Percentiles rank a stretch among this genome's conserved stretches.
phyloP scores from a whole-genome alignment of 2,113 vertebrate species.

The Otis tarda region DNA sequence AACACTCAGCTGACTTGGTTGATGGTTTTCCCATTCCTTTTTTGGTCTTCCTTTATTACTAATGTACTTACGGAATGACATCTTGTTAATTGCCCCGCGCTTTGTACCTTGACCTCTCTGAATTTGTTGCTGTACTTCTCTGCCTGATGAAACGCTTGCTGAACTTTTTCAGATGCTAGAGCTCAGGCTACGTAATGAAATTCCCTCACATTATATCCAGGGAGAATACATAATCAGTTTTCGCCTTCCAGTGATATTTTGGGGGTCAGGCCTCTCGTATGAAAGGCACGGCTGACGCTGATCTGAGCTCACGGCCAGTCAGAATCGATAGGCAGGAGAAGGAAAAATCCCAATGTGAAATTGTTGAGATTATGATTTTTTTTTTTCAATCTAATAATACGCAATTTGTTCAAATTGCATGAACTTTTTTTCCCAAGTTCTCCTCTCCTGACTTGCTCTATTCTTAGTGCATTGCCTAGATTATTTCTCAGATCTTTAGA shows the following conservation, averaged over 20 bases:
- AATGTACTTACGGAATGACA: neutral
- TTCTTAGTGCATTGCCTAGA: neutral
- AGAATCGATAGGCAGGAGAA: rapidly evolving
- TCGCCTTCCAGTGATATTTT: neutral
- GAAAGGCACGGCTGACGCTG: neutral
- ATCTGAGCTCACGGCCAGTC: rapidly evolving
- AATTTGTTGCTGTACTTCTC: neutral
- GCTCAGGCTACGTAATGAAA: neutral
- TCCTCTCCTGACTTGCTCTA: neutral
- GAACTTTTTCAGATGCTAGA: neutral
- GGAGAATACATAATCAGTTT: neutral
- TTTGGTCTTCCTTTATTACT: neutral
- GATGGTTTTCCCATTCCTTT: conserved; percentile 1
- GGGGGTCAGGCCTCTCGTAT: rapidly evolving
- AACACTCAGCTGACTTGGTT: conserved; percentile 32
- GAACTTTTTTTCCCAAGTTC: neutral
- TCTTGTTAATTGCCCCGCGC: neutral
- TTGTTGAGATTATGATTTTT: neutral
- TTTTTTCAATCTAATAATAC: neutral
- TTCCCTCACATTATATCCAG: neutral
- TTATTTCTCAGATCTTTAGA: neutral
- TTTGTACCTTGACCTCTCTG: neutral
- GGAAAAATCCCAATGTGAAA: neutral
- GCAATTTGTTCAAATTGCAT: neutral
- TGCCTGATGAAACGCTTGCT: neutral